phyloP scores from a whole-genome alignment of 1,140 invertebrate species.

The Drosophila ficusphila region DNA sequence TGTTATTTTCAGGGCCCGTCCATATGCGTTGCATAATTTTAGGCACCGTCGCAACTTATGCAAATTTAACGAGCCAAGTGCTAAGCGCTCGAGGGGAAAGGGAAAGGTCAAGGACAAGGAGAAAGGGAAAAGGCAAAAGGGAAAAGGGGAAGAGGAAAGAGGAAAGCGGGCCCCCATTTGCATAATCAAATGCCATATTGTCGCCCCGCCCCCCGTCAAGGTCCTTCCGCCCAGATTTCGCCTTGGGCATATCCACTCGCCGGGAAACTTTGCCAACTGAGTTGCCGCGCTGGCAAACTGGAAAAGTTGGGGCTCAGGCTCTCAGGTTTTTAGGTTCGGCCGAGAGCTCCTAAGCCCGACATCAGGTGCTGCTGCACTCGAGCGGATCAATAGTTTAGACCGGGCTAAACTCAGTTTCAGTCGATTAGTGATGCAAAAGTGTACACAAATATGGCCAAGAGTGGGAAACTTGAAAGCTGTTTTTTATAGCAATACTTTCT shows the following conservation, averaged over 20 bases:
- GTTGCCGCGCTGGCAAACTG: not conserved
- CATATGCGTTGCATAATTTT: conserved; percentile 74
- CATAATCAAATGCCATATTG: conserved; percentile 79
- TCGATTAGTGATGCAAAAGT: not conserved
- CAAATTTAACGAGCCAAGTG: conserved; percentile 75
- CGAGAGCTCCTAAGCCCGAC: not conserved
- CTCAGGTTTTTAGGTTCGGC: no score
- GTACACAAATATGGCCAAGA: no score
- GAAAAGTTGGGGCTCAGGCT: conserved; percentile 9
- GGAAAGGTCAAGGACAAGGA: not conserved
- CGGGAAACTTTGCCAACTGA: conserved; percentile 5
- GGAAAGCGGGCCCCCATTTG: conserved; percentile 57
- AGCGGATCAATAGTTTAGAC: not conserved
- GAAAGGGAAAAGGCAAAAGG: not conserved
- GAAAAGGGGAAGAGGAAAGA: not conserved
- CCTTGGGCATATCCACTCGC: conserved; percentile 6
- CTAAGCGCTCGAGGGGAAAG: conserved; percentile 4
- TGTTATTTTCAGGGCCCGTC: not conserved
- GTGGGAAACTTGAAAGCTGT: no score
- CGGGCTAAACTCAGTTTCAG: not conserved
- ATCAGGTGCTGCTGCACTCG: conserved; percentile 1
- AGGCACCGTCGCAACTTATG: conserved; percentile 60
- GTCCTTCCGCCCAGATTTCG: conserved; percentile 1
- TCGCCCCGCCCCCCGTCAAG: conserved; percentile 6
- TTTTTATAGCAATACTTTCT: no score